phyloP scores from a whole-genome alignment of 2,888 invertebrate genomes.

The Cheilosia scutellata region DNA sequence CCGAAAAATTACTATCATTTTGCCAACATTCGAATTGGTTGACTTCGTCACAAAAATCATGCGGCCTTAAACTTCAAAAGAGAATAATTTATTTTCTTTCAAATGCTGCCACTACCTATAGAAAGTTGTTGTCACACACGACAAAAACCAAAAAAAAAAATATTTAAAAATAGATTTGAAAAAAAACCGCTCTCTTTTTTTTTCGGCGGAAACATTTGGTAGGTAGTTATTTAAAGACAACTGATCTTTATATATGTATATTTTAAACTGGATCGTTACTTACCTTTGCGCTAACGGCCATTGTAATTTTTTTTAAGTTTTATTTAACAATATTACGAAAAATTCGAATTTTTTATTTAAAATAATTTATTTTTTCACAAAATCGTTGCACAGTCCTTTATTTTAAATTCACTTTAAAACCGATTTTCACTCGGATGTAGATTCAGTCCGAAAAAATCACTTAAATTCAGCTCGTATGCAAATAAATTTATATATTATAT shows the following conservation, averaged over 20 bases:
- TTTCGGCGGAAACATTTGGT: neutral
- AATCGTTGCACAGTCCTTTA: slow-evolving; percentile 22
- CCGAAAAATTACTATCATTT: slow-evolving; percentile 3
- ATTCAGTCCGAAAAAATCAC: neutral
- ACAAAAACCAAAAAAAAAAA: neutral
- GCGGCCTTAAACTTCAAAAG: slow-evolving; percentile 41
- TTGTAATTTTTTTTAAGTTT: slow-evolving; percentile 6
- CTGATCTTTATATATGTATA: neutral
- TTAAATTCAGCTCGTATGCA: neutral
- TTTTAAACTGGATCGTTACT: slow-evolving; percentile 1
- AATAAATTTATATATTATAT: neutral
- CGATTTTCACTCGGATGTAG: neutral
- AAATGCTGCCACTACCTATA: neutral
- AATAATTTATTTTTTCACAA: slow-evolving; percentile 14
- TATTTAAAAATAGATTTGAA: slow-evolving; percentile 53
- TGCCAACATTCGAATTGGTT: slow-evolving; percentile 1
- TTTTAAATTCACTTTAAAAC: slow-evolving; percentile 15
- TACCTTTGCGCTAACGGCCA: slow-evolving; percentile 70
- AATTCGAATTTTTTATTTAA: neutral
- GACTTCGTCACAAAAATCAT: neutral
- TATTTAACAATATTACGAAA: neutral
- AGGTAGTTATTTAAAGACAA: slow-evolving; percentile 1
- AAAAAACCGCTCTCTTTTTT: neutral
- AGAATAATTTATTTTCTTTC: neutral
- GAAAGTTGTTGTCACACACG: slow-evolving; percentile 30